phyloP scores from a whole-genome alignment of 2,797 vertebrate species.

The Vultur gryphus region DNA sequence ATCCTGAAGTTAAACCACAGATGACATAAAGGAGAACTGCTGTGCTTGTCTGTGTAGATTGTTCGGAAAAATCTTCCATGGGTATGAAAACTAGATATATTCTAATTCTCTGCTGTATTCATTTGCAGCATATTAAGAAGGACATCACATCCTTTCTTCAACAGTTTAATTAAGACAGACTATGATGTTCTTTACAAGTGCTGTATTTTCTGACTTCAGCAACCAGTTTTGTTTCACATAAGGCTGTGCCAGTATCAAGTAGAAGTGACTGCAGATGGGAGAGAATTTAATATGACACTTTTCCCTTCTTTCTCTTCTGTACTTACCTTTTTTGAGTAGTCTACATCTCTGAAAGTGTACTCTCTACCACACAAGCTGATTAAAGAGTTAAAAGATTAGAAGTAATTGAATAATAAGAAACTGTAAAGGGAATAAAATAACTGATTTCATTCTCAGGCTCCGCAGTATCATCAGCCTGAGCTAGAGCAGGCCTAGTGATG shows the following conservation, averaged over 20 bases:
- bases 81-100: neutral
- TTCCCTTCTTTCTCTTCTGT: neutral
- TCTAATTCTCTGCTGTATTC: neutral
- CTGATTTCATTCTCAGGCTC: neutral
- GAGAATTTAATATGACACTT: neutral
- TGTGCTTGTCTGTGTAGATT: neutral
- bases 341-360: neutral
- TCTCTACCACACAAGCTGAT: neutral
- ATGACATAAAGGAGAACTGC: neutral
- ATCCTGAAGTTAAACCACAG: slow-evolving; percentile 3
- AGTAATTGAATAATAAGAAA: neutral
- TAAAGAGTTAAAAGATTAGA: neutral
- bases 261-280: neutral
- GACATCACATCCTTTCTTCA: neutral
- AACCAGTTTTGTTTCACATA: neutral
- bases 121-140: neutral
- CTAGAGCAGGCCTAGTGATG: neutral
- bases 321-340: neutral
- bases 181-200: neutral
- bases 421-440: neutral
- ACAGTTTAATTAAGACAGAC: neutral
- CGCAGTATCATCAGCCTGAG: neutral
- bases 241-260: neutral
- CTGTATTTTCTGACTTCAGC: neutral
- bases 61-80: neutral